Evolutionary conservation across 2,113 vertebrate genomes (phyloP).

Genomic region (Xenopus tropicalis): DNA sequence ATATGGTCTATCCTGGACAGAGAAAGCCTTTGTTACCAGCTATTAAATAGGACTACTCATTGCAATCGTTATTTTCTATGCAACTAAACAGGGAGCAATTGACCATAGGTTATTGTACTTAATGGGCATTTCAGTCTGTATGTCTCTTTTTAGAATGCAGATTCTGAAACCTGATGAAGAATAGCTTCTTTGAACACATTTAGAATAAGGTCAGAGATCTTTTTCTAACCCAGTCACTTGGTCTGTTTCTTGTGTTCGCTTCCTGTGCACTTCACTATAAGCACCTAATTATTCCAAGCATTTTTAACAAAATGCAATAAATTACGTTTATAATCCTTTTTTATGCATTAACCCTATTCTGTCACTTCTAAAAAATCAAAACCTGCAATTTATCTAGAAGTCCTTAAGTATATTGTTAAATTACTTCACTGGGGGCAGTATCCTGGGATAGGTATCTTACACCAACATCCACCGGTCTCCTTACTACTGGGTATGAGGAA

Average conservation of each 20-base stretch:
- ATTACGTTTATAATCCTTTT: too few relatives aligned
- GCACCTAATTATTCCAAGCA: conserved; percentile 33
- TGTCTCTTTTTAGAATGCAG: neutral
- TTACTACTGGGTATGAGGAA: too few relatives aligned
- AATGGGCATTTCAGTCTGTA: conserved; percentile 37
- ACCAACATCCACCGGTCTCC: too few relatives aligned
- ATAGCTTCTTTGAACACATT: neutral
- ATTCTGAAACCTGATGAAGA: neutral
- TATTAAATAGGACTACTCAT: conserved; percentile 5
- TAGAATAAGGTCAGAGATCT: neutral
- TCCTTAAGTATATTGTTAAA: too few relatives aligned
- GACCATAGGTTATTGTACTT: conserved; percentile 19
- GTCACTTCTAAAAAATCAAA: too few relatives aligned
- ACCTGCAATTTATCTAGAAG: too few relatives aligned
- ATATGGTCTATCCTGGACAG: conserved; percentile 24
- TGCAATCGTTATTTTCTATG: conserved; percentile 26
- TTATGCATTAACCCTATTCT: too few relatives aligned
- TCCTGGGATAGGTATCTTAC: too few relatives aligned
- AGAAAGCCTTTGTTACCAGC: conserved; percentile 40
- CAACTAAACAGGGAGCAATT: conserved; percentile 8
- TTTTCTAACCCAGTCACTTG: conserved; percentile 39
- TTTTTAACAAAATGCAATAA: too few relatives aligned
- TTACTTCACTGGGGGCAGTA: too few relatives aligned
- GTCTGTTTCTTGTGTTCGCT: conserved; percentile 47
- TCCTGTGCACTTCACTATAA: conserved; percentile 45